Evolutionary conservation across 1,140 invertebrate genomes (phyloP), one percentile per base, ranked within the genome.

Genomic region (Wasmannia auropunctata): DNA sequence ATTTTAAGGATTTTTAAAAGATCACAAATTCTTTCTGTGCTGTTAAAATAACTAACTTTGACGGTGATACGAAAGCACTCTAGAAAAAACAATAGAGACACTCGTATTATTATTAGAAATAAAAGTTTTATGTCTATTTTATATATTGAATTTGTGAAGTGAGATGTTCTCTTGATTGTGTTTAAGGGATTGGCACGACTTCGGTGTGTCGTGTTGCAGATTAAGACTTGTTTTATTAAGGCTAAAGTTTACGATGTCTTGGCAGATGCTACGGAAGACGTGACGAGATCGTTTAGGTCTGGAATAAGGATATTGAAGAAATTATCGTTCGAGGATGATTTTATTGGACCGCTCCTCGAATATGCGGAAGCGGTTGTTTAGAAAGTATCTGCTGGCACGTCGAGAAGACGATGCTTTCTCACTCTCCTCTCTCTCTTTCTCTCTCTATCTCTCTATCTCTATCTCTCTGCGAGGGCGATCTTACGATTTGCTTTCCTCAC

Each of bases 401-500:
- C 43, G 43, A 54, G 43, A 51, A 34, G n/a, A 54, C 37, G 58
- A 22, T 31, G 19, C 37, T 40, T 11, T 28, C 31, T 19, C 31
- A 1, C 62, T 11, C 8, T 16, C 6, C 16, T 16, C 31, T 37
- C 28, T 19, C 58, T 62, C 16, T 25, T n/a, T 40, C n/a, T 40
- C 10, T 28, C 2, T 16, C 22, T 6, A n/a, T 25, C 62, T 34
- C 19, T 19, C 56, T 3, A 25, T 31, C 19, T 28, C n/a, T 60
- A 14, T n/a, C 10, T 28, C 6, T 25, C 19, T 14, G 7, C 25
- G 34, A 70, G 34, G 46, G 49, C 46, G 43, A 81, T 81, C 51
- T 72, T 54, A 54, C 51, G 67, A 58, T 83, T 74, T 37, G 79
- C 37, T 72, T 58, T 56, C 22, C 79, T 81, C 49, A 16, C 37